These are phyloP conservation scores for Drosophila nr. fundita DNA, from an alignment of 2,888 invertebrate genomes.

Conservation along the genomic window DNA sequence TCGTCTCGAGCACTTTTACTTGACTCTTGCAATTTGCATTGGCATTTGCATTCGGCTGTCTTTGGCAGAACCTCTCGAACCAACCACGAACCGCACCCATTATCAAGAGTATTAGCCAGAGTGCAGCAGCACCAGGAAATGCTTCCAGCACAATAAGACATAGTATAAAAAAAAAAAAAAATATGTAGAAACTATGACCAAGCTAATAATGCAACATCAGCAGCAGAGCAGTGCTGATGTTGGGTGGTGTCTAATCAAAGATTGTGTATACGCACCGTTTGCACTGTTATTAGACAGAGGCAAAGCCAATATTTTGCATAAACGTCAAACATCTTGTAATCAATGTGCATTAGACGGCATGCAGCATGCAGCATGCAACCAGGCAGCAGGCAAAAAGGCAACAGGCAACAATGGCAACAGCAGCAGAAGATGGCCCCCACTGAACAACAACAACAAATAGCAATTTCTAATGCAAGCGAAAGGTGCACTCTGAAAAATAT, in stretches of 20 bases:
- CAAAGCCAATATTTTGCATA: conserved; percentile 70
- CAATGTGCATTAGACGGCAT: conserved; percentile 44
- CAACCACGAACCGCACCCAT: conserved; percentile 41
- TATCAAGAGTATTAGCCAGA: conserved; percentile 41
- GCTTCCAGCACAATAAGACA: conserved; percentile 18
- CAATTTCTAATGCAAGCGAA: conserved; percentile 56
- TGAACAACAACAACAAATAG: conserved; percentile 6
- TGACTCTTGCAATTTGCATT: conserved; percentile 3
- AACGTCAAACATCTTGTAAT: conserved; percentile 70
- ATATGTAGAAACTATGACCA: background rate
- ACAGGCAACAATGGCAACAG: conserved; percentile 1
- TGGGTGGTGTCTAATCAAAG: conserved; percentile 61
- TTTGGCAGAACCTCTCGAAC: background rate
- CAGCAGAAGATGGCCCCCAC: conserved; percentile 43
- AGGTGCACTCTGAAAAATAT: conserved; percentile 8
- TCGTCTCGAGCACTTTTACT: conserved; percentile 11
- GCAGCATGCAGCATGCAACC: conserved; percentile 4
- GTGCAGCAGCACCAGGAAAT: conserved; percentile 36
- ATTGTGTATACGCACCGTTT: conserved; percentile 74
- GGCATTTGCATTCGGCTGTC: background rate
- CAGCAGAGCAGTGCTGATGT: background rate
- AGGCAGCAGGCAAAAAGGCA: no score
- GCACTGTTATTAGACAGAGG: conserved; percentile 60
- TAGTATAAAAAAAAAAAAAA: background rate
- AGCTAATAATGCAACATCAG: conserved; percentile 19